A percentile compares a stretch with the other conserved stretches of the same genome.
Evolutionary conservation across 2,113 vertebrate species (phyloP).

Genomic region (Chinchilla lanigera): DNA sequence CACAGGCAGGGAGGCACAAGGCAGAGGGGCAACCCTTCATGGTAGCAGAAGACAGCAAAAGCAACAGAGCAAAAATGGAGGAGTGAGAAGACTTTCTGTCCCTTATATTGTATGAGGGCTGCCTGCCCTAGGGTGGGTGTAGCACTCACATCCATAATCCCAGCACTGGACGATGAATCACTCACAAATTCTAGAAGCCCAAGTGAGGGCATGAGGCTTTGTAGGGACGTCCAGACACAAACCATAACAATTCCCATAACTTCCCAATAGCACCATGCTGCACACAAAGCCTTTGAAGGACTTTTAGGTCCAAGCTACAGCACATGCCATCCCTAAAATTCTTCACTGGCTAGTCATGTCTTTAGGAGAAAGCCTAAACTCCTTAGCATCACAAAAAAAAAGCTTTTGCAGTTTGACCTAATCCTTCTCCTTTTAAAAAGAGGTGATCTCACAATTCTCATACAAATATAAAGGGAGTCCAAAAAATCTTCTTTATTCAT

Average conservation of each 20-base stretch:
- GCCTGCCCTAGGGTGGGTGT: too few relatives aligned
- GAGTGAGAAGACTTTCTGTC: too few relatives aligned
- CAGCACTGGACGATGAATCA: too few relatives aligned
- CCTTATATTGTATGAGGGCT: too few relatives aligned
- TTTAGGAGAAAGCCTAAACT: background rate
- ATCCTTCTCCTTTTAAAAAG: constrained; percentile 17
- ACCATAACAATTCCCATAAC: background rate
- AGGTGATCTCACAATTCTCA: background rate
- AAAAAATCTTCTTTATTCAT: background rate
- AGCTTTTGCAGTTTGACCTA: background rate
- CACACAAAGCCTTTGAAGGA: background rate
- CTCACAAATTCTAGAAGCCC: too few relatives aligned
- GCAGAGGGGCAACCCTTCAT: too few relatives aligned
- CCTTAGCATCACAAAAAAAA: background rate
- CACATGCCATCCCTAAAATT: background rate
- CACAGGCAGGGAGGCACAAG: too few relatives aligned
- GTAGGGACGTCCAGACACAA: too few relatives aligned
- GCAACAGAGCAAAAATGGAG: too few relatives aligned
- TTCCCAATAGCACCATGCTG: background rate
- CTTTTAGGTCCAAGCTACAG: background rate
- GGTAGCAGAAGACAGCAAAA: too few relatives aligned
- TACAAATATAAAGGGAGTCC: background rate
- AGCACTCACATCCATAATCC: too few relatives aligned
- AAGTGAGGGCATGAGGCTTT: too few relatives aligned
- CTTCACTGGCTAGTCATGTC: background rate